phyloP scores from a whole-genome alignment of 2,888 invertebrate species.

The Periphyllus acericola region DNA sequence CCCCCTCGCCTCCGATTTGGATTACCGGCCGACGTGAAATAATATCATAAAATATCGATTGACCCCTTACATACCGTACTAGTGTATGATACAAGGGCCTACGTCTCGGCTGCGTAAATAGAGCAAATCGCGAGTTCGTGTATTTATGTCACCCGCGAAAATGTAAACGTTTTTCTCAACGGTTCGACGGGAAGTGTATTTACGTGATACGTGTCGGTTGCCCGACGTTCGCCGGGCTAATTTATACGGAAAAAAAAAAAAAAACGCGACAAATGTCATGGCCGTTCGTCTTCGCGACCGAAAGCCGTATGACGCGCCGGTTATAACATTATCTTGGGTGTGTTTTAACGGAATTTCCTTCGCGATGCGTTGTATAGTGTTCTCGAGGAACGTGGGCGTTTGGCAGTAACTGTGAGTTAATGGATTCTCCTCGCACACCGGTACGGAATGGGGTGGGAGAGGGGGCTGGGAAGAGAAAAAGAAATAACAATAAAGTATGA shows the following conservation, averaged over 20 bases:
- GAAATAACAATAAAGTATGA: slow-evolving; percentile 49
- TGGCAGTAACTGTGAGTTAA: slow-evolving; percentile 46
- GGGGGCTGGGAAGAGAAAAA: neutral
- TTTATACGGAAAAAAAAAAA: neutral
- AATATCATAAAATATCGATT: too few relatives aligned
- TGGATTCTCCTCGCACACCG: neutral
- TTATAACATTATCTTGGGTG: neutral
- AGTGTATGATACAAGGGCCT: too few relatives aligned
- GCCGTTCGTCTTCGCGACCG: neutral
- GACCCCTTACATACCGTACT: too few relatives aligned
- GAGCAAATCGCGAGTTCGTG: too few relatives aligned
- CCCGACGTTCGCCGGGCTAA: too few relatives aligned
- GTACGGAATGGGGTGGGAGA: neutral
- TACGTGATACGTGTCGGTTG: too few relatives aligned
- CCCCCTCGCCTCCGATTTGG: too few relatives aligned
- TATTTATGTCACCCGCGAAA: too few relatives aligned
- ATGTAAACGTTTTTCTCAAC: too few relatives aligned
- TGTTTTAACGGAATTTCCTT: slow-evolving; percentile 21
- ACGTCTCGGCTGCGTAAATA: too few relatives aligned
- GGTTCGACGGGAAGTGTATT: too few relatives aligned
- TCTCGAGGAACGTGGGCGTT: neutral
- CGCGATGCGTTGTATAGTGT: neutral
- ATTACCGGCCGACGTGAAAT: too few relatives aligned
- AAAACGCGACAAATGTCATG: neutral
- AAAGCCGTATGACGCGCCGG: neutral